Conservation (phyloP, 2,797 vertebrate species). For the Cygnus olor region DNA sequence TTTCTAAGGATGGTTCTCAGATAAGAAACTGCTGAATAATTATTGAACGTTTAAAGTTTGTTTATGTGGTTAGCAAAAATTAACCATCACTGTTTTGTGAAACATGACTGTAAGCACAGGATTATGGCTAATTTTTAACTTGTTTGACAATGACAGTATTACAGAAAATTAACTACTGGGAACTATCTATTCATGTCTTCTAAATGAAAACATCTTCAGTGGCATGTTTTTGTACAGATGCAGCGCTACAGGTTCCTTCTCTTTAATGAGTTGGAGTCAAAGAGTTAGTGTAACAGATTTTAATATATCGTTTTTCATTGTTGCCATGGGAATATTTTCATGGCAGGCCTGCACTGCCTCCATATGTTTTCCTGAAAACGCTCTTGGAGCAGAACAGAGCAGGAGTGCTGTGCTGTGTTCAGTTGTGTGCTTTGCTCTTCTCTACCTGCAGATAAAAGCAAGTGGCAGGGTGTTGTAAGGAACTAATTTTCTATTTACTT, state of each 20-base stretch:
- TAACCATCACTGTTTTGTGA: neutral
- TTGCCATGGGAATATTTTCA: slow-evolving; percentile 50
- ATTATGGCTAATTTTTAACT: neutral
- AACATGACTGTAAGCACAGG: neutral
- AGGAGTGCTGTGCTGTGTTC: neutral
- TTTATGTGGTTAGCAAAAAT: neutral
- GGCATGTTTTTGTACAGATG: neutral
- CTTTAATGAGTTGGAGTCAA: neutral
- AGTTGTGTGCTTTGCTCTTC: fast-evolving
- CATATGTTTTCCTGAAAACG: neutral
- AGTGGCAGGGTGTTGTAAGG: neutral
- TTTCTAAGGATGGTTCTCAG: neutral
- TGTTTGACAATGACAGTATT: neutral
- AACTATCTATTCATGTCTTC: neutral
- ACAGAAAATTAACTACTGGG: neutral
- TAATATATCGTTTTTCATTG: neutral
- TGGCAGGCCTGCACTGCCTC: neutral
- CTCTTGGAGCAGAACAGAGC: neutral
- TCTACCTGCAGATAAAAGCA: neutral
- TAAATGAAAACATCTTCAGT: neutral
- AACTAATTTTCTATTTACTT: neutral
- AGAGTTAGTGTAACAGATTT: slow-evolving; percentile 11
- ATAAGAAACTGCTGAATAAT: neutral
- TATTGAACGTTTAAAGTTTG: neutral
- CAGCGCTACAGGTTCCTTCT: neutral